Conservation (phyloP, 2,113 vertebrate species). For the Xenopus laevis region DNA sequence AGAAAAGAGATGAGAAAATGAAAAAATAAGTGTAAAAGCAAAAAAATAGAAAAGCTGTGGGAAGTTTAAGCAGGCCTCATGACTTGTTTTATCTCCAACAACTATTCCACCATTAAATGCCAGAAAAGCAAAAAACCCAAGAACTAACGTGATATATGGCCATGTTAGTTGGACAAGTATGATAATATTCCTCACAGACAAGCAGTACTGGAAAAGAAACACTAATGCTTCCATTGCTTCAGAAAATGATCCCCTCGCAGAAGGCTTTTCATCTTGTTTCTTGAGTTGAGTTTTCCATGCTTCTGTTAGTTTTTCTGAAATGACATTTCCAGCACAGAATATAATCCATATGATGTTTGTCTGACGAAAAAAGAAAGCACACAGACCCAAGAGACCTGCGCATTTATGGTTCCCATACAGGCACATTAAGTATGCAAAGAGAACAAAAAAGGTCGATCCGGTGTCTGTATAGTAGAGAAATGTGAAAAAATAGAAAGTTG, state of each 20-base stretch:
- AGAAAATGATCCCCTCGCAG: slow-evolving; percentile 57
- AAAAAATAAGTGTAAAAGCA: slow-evolving; percentile 82
- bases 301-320: slow-evolving; percentile 79
- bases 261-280: slow-evolving; percentile 77
- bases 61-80: slow-evolving; percentile 85
- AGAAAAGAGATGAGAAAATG: slow-evolving; percentile 73
- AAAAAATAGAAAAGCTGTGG: slow-evolving; percentile 94
- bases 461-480: slow-evolving; percentile 96
- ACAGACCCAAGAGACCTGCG: slow-evolving; percentile 81
- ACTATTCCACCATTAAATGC: slow-evolving; percentile 83
- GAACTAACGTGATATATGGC: slow-evolving; percentile 73
- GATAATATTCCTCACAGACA: slow-evolving; percentile 60
- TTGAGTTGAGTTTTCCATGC: slow-evolving; percentile 81
- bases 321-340: slow-evolving; percentile 82
- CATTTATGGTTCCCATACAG: slow-evolving; percentile 88
- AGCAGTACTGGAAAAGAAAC: slow-evolving; percentile 70
- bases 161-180: slow-evolving; percentile 66
- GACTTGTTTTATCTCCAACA: slow-evolving; percentile 83
- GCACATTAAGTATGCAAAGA: slow-evolving; percentile 94
- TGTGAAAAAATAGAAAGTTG: slow-evolving; percentile 93
- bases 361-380: slow-evolving; percentile 90
- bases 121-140: slow-evolving; percentile 72
- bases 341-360: slow-evolving; percentile 91
- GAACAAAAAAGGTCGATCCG: slow-evolving; percentile 90
- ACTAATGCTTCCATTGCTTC: slow-evolving; percentile 62